These are phyloP conservation scores for Ovis canadensis DNA, from an alignment of 2,113 vertebrate genomes.

Conservation along the genomic window DNA sequence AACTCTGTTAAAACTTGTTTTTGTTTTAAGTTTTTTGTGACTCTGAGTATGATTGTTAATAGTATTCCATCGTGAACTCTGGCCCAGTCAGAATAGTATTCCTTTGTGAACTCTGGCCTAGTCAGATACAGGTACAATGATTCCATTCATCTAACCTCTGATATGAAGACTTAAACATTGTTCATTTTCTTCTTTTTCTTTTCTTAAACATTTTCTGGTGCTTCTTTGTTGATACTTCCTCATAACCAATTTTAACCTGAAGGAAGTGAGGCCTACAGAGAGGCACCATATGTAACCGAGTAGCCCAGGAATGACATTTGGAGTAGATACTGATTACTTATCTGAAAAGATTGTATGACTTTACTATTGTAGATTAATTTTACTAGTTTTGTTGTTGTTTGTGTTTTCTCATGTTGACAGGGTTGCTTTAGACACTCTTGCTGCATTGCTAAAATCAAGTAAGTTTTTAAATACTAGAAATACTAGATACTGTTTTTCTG, in stretches of 20 bases:
- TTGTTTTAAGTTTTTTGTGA: neutral
- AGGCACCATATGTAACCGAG: neutral
- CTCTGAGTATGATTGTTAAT: neutral
- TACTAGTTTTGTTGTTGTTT: constrained; percentile 76
- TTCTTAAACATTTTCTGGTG: neutral
- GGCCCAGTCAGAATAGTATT: neutral
- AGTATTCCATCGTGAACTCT: neutral
- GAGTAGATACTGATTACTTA: constrained; percentile 44
- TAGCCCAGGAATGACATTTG: constrained; percentile 18
- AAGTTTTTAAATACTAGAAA: constrained; percentile 83
- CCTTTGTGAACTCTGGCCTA: neutral
- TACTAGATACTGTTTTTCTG: constrained; percentile 58
- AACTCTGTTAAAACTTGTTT: neutral
- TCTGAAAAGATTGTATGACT: constrained; percentile 59
- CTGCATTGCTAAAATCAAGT: constrained; percentile 98
- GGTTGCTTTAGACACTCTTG: constrained; percentile 95
- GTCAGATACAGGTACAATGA: neutral
- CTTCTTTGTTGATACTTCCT: neutral
- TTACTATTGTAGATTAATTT: constrained; percentile 74
- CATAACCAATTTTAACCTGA: constrained; percentile 23
- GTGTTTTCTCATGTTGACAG: constrained; percentile 86
- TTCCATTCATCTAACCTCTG: neutral
- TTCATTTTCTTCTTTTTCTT: constrained; percentile 29
- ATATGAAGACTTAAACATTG: neutral
- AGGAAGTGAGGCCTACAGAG: neutral